Percentiles rank a stretch among this genome's conserved stretches.
These are phyloP conservation scores for Eugnorisma glareosa DNA, from an alignment of 2,888 invertebrate genomes.

Conservation along the genomic window DNA sequence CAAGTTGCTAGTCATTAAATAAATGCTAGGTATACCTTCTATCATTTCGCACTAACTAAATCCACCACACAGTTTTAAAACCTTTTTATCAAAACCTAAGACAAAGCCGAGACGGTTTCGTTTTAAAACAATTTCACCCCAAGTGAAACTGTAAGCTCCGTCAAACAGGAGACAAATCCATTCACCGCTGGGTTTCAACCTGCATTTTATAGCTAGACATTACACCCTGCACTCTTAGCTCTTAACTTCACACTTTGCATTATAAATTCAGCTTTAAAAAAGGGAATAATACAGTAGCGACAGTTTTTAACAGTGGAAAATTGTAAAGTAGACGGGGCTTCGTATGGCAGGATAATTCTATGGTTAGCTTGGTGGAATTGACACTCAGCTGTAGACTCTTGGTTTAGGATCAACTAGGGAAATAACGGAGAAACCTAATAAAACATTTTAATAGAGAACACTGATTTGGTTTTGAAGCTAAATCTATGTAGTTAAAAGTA, in stretches of 20 bases:
- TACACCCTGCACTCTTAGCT: constrained; percentile 57
- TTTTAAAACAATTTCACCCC: constrained; percentile 33
- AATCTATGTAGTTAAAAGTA: background rate
- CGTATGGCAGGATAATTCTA: constrained; percentile 22
- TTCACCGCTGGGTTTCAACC: constrained; percentile 41
- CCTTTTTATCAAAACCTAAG: constrained; percentile 2
- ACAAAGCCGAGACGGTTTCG: constrained; percentile 15
- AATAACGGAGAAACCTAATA: fast-evolving
- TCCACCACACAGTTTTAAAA: background rate
- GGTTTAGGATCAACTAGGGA: background rate
- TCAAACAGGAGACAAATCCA: constrained; percentile 54
- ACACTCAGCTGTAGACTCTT: background rate
- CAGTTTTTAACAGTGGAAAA: constrained; percentile 53
- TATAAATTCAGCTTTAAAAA: constrained; percentile 62
- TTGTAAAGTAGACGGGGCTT: constrained; percentile 20
- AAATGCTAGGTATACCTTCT: too few species aligned
- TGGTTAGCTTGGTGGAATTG: background rate
- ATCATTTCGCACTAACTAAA: background rate
- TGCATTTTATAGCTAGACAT: constrained; percentile 65
- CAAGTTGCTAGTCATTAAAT: background rate
- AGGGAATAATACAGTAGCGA: constrained; percentile 56
- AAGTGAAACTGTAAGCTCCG: constrained; percentile 41
- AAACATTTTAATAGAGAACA: background rate
- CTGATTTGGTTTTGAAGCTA: background rate
- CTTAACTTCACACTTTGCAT: constrained; percentile 62